A percentile compares a stretch with the other conserved stretches of the same genome.
phyloP scores from a whole-genome alignment of 2,113 vertebrate genomes.

The Polypterus bichir region DNA sequence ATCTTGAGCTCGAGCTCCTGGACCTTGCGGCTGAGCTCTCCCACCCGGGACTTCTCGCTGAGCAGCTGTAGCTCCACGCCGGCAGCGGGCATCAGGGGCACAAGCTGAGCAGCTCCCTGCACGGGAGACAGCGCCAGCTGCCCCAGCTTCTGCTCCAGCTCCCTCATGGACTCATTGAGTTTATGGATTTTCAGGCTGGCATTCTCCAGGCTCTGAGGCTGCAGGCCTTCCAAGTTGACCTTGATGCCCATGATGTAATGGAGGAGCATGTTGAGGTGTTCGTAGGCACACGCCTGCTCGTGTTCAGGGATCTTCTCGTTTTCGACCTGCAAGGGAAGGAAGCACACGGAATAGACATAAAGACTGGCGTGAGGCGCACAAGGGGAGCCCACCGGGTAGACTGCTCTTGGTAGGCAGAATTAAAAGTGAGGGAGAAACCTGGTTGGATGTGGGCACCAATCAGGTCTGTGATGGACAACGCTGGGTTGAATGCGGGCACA shows the following conservation, averaged over 20 bases:
- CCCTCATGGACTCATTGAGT: slow-evolving; percentile 54
- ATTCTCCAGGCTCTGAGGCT: slow-evolving; percentile 55
- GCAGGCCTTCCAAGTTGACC: slow-evolving; percentile 57
- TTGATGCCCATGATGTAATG: slow-evolving; percentile 69
- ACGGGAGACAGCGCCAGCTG: slow-evolving; percentile 37
- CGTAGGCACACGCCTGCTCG: slow-evolving; percentile 60
- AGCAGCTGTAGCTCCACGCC: slow-evolving; percentile 55
- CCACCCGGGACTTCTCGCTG: slow-evolving; percentile 50
- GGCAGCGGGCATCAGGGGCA: slow-evolving; percentile 44
- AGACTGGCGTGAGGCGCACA: too few species aligned
- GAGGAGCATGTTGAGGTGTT: slow-evolving; percentile 79
- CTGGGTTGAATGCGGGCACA: too few species aligned
- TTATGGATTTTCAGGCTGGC: slow-evolving; percentile 53
- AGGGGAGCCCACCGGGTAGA: too few species aligned
- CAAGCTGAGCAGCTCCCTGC: slow-evolving; percentile 38
- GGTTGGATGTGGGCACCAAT: too few species aligned
- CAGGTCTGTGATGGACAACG: too few species aligned
- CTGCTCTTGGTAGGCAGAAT: too few species aligned
- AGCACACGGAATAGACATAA: too few species aligned
- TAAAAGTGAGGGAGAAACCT: too few species aligned
- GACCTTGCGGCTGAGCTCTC: slow-evolving; percentile 57
- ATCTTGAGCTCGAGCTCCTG: slow-evolving; percentile 75
- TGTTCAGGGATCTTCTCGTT: slow-evolving; percentile 71
- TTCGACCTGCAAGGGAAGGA: slow-evolving; percentile 61
- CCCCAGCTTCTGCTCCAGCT: slow-evolving; percentile 55